Evolutionary conservation across 2,797 vertebrate genomes (phyloP).

Genomic region (Fratercula arctica): DNA sequence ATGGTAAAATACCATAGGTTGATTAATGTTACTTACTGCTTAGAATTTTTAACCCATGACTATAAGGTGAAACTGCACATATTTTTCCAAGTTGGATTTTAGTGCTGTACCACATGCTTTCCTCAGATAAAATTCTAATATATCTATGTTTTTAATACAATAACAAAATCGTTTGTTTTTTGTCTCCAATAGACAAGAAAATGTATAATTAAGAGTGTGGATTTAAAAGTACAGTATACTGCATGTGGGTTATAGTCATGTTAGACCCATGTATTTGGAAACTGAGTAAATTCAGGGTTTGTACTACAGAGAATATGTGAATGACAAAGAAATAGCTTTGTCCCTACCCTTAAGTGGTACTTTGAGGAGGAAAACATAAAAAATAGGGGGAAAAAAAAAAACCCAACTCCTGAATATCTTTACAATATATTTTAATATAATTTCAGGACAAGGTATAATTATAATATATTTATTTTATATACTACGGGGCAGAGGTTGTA

Average conservation of each 20-base stretch:
- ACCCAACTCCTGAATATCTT: not conserved
- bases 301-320: not conserved
- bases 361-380: not conserved
- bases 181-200: not conserved
- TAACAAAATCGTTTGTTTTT: not conserved
- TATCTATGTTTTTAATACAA: not conserved
- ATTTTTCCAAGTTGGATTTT: not conserved
- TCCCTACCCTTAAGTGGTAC: not conserved
- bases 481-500: not conserved
- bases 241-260: not conserved
- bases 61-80: not conserved
- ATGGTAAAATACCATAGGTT: not conserved
- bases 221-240: not conserved
- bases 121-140: not conserved
- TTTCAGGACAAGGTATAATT: not conserved
- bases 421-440: not conserved
- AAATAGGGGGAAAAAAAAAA: not conserved
- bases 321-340: not conserved
- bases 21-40: not conserved
- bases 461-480: not conserved
- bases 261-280: not conserved
- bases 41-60: not conserved
- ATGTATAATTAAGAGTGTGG: not conserved
- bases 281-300: not conserved
- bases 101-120: not conserved